Evolutionary conservation across 2,797 vertebrate species (phyloP).

Genomic region (Babyrousa celebensis): DNA sequence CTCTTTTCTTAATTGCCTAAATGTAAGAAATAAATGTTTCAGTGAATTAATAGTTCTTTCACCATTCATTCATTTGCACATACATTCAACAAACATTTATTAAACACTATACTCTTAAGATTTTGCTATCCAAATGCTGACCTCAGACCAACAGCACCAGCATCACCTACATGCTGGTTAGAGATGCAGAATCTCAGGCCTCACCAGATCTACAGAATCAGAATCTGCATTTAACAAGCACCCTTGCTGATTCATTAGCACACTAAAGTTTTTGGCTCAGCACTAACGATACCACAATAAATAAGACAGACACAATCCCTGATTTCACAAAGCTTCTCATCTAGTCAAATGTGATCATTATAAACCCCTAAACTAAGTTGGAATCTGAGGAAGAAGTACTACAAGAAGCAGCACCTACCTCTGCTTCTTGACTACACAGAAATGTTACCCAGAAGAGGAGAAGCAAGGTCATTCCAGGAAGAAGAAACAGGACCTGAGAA

Average conservation of each 20-base stretch:
- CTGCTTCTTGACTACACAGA: not conserved
- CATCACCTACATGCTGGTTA: not conserved
- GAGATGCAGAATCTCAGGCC: not conserved
- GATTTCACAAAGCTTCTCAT: conserved; percentile 26
- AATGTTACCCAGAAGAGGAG: not conserved
- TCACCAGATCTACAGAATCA: not conserved
- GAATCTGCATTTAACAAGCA: not conserved
- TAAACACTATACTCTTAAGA: not conserved
- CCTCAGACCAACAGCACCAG: not conserved
- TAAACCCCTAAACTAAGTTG: not conserved
- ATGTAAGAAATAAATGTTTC: conserved; percentile 9
- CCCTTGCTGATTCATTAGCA: not conserved
- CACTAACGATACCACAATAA: not conserved
- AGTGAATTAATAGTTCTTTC: not conserved
- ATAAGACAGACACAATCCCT: not conserved
- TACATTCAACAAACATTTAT: not conserved
- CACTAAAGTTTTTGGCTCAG: not conserved
- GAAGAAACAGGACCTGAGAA: not conserved
- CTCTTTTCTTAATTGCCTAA: not conserved
- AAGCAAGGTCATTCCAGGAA: not conserved
- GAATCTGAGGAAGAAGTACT: not conserved
- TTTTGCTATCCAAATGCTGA: not conserved
- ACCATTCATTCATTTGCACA: not conserved
- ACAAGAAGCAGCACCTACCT: not conserved
- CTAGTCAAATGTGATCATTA: not conserved